These are phyloP conservation scores for Drosophila lacicola DNA, from an alignment of 2,888 invertebrate genomes.

Conservation along the genomic window DNA sequence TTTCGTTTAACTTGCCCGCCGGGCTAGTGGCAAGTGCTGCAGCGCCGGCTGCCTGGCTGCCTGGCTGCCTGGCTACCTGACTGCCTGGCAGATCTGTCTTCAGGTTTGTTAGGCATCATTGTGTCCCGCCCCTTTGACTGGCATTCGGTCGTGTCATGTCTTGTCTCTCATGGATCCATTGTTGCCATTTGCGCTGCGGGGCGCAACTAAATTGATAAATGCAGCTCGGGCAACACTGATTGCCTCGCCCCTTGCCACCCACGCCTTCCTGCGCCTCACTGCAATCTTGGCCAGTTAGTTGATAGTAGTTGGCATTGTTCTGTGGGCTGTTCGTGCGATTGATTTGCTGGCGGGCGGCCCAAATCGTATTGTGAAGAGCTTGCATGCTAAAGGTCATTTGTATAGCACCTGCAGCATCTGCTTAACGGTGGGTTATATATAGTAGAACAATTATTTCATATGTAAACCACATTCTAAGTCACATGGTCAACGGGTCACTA, in stretches of 20 bases:
- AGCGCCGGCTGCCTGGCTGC: background rate
- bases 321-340: constrained; percentile 32
- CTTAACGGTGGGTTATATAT: background rate
- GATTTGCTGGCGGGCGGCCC: constrained; percentile 16
- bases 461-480: no score
- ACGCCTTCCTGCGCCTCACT: background rate
- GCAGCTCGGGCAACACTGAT: constrained; percentile 40
- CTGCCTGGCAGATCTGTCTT: constrained; percentile 34
- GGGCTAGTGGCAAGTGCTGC: constrained; percentile 21
- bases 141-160: constrained; percentile 61
- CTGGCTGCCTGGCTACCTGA: background rate
- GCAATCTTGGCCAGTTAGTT: background rate
- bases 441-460: no score
- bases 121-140: constrained; percentile 47
- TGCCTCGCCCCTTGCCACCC: background rate
- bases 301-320: constrained; percentile 24
- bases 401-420: background rate
- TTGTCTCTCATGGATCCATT: constrained; percentile 57
- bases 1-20: constrained; percentile 14
- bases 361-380: constrained; percentile 19
- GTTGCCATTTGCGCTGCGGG: constrained; percentile 67
- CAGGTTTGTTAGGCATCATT: constrained; percentile 71
- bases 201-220: constrained; percentile 75
- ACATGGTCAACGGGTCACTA: no score
- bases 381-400: constrained; percentile 7